These are phyloP conservation scores for Galendromus occidentalis DNA, from an alignment of 1,140 invertebrate genomes.

Conservation along the genomic window DNA sequence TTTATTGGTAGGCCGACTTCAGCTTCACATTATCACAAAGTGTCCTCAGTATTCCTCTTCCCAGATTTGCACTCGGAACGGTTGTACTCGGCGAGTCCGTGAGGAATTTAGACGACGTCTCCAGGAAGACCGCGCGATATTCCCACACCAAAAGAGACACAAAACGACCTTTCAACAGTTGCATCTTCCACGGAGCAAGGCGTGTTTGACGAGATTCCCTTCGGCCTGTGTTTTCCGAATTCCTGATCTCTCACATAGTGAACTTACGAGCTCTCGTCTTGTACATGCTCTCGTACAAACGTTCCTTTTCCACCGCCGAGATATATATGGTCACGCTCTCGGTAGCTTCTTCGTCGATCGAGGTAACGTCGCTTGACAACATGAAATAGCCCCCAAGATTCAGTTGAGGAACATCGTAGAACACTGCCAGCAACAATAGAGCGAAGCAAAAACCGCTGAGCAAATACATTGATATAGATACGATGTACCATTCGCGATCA, in stretches of 20 bases:
- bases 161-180: too few species aligned
- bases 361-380: constrained; percentile 32
- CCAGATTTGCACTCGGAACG: too few species aligned
- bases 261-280: not conserved
- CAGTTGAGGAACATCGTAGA: constrained; percentile 66
- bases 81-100: too few species aligned
- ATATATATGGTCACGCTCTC: not conserved
- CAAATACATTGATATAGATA: constrained; percentile 50
- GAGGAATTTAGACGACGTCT: too few species aligned
- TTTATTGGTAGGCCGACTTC: too few species aligned
- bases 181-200: too few species aligned
- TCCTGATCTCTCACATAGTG: not conserved
- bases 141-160: too few species aligned
- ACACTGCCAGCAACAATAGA: constrained; percentile 55
- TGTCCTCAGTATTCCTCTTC: too few species aligned
- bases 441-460: constrained; percentile 56
- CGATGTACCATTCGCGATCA: constrained; percentile 34
- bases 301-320: not conserved
- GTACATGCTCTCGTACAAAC: not conserved
- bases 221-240: too few species aligned
- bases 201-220: too few species aligned
- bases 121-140: too few species aligned
- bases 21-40: too few species aligned
- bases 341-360: constrained; percentile 25
- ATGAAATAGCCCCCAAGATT: constrained; percentile 56